Evolutionary conservation across 2,888 invertebrate genomes (phyloP).

Genomic region (Encarsia formosa): DNA sequence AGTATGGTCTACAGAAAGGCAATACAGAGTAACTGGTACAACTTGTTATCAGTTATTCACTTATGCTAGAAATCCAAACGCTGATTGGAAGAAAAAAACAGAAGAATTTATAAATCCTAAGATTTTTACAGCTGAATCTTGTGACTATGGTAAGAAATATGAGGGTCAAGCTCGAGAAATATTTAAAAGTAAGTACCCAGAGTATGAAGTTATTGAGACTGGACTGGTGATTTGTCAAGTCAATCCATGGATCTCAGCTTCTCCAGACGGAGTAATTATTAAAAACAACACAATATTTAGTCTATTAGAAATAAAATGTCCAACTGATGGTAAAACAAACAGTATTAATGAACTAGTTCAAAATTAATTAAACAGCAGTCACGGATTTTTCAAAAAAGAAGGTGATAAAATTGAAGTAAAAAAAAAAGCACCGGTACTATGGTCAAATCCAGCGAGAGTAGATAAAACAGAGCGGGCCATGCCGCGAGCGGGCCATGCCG

Average conservation of each 20-base stretch:
- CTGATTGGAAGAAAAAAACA: conserved; percentile 29
- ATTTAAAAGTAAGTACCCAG: conserved; percentile 11
- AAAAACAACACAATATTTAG: conserved; percentile 24
- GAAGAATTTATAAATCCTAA: no score
- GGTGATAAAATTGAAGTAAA: conserved; percentile 7
- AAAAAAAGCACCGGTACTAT: conserved; percentile 24
- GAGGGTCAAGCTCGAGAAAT: conserved; percentile 26
- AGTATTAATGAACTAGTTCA: not conserved
- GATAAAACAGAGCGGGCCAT: no score
- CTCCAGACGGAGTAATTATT: conserved; percentile 32
- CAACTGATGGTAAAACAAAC: conserved; percentile 3
- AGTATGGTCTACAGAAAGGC: conserved; percentile 22
- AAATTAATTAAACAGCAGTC: not conserved
- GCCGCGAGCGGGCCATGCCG: no score
- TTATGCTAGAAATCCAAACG: conserved; percentile 27
- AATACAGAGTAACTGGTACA: conserved; percentile 27
- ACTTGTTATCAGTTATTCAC: conserved; percentile 30
- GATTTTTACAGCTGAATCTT: no score
- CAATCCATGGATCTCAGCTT: conserved; percentile 32
- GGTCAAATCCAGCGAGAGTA: conserved; percentile 9
- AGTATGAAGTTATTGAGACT: conserved; percentile 24
- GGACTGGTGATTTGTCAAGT: conserved; percentile 28
- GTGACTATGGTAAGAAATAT: conserved; percentile 27
- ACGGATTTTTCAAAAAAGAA: not conserved
- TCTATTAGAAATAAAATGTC: conserved; percentile 34